These are phyloP conservation scores for Scaeva pyrastri DNA, from an alignment of 2,888 invertebrate genomes.

Conservation along the genomic window DNA sequence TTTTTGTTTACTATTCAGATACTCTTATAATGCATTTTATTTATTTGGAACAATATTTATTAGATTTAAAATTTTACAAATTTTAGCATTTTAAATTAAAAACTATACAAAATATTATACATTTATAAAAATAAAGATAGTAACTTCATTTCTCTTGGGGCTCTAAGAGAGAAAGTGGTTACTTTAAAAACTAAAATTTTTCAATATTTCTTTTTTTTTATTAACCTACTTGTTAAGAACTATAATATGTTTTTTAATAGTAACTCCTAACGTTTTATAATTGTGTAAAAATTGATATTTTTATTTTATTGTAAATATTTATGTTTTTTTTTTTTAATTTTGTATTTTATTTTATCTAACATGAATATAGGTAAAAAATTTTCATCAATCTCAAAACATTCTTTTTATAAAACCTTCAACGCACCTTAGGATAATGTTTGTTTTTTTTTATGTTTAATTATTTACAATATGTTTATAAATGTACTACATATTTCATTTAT, in stretches of 20 bases:
- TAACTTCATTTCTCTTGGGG: slow-evolving; percentile 74
- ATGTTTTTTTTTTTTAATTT: background rate
- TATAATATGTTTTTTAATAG: slow-evolving; percentile 10
- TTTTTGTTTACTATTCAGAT: background rate
- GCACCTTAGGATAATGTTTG: slow-evolving; percentile 12
- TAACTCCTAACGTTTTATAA: slow-evolving; percentile 8
- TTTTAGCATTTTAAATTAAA: background rate
- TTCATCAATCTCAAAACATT: slow-evolving; percentile 52
- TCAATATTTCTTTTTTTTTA: slow-evolving; percentile 7
- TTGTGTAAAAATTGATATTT: slow-evolving; percentile 36
- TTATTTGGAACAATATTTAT: slow-evolving; percentile 6
- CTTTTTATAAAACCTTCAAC: slow-evolving; percentile 46
- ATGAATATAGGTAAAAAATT: slow-evolving; percentile 41
- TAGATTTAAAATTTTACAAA: background rate
- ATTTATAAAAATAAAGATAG: slow-evolving; percentile 6
- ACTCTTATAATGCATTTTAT: background rate
- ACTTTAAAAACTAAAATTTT: slow-evolving; percentile 31
- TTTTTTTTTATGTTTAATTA: background rate
- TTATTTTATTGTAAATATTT: slow-evolving; percentile 43
- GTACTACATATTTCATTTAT: slow-evolving; percentile 8
- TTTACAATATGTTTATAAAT: slow-evolving; percentile 41
- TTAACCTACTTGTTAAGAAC: slow-evolving; percentile 26
- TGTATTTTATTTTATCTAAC: slow-evolving; percentile 26
- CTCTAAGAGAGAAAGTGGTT: slow-evolving; percentile 72
- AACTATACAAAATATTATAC: background rate